These are phyloP conservation scores for Neoarius graeffei DNA, from an alignment of 2,113 vertebrate species.

Conservation along the genomic window DNA sequence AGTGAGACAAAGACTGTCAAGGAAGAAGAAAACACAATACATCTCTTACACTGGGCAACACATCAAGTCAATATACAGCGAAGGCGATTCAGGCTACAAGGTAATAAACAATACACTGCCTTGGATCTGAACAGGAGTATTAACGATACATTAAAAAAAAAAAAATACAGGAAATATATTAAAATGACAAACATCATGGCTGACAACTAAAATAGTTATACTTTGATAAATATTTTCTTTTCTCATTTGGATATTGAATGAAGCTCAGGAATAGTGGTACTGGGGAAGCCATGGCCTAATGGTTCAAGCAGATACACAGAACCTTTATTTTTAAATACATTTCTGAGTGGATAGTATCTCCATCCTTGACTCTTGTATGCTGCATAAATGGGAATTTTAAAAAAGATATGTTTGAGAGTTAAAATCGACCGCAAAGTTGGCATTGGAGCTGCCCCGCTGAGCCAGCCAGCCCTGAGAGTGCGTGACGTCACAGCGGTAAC, in stretches of 20 bases:
- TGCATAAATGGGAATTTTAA: no score
- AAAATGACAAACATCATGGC: background rate
- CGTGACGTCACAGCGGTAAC: no score
- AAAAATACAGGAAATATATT: background rate
- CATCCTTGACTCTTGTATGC: no score
- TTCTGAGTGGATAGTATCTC: no score
- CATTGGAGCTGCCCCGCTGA: no score
- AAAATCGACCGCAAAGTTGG: no score
- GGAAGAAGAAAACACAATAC: slow-evolving; percentile 7
- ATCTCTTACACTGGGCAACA: slow-evolving; percentile 5
- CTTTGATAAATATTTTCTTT: background rate
- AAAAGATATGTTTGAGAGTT: no score
- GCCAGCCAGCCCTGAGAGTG: no score
- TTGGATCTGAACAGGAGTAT: background rate
- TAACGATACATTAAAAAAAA: background rate
- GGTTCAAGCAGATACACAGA: no score
- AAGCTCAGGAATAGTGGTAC: background rate
- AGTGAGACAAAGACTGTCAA: slow-evolving; percentile 16
- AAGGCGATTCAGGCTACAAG: background rate
- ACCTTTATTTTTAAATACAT: no score
- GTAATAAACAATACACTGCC: background rate
- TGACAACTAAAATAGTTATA: background rate
- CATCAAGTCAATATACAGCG: background rate
- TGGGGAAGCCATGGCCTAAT: no score
- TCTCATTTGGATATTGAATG: background rate